Base-by-base conservation (phyloP, 2,888 invertebrate species). In the Pherbina coryleti region DNA sequence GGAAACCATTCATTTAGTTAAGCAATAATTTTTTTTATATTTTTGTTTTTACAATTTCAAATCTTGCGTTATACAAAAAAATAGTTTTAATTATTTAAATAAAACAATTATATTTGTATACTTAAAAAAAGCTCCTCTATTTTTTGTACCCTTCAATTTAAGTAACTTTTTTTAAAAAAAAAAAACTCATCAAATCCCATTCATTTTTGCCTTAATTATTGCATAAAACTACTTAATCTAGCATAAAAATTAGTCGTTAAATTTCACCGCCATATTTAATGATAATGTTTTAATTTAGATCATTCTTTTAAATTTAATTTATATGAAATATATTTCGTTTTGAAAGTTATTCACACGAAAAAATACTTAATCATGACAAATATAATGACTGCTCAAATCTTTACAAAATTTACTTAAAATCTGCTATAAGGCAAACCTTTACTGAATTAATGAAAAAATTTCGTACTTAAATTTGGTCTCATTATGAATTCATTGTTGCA, bases 201-300 rank as follows among this genome's bases (percentile, higher is more conserved):
- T 80, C 79, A 79, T 79, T 80, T 81, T 78, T 81, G 81, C 80
- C 81, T 80, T 81, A 80, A 78, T 67, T 78, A 81, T 25, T 55
- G 37, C 75, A 60, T 72, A 83, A 78, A 82, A 67, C 22, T 77
- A 70, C 66, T 81, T 84, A 82, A 84, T 83, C 83, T 83, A 83
- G 81, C 81, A 81, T 82, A 80, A 79, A 79, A 69, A 57, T 37
- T 60, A 55, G 69, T 69, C 5, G 0, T 51, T 69, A 69, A 69
- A 51, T 69, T 49, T 49, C 31, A 28, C 25, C 51, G 66, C 74
- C 74, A 75, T 75, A 75, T 66, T 75, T 66, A 51, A 64, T 53
- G 37, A 44, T 66, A 22, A 25, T 69, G 51, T 31, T 22, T 67
- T 74, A 34, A 51, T 14, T 67, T 72, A 73, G 44, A 66, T 69